Percentiles rank a stretch among this genome's conserved stretches.
Conservation (phyloP, 1,140 invertebrate species). For the Palaemon carinicauda region DNA sequence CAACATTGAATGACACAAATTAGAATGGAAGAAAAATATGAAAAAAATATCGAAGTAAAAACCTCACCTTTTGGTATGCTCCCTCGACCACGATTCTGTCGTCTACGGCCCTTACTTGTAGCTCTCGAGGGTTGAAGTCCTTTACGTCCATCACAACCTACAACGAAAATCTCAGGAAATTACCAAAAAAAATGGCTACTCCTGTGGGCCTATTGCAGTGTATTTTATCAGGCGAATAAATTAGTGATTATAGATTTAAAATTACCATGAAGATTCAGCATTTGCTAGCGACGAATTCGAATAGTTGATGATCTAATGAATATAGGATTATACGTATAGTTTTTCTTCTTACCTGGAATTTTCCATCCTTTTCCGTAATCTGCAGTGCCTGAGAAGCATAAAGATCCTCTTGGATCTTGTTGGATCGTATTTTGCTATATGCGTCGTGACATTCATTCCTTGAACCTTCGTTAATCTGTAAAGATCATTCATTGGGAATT, state of each 20-base stretch:
- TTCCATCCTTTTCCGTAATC: slow-evolving; percentile 47
- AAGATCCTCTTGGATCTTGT: slow-evolving; percentile 38
- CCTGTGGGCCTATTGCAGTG: no score
- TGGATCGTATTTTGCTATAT: slow-evolving; percentile 34
- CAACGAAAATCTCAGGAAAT: background rate
- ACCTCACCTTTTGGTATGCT: slow-evolving; percentile 76
- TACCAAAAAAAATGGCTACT: background rate
- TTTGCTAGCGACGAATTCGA: no score
- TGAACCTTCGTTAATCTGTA: slow-evolving; percentile 28
- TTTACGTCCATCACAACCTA: slow-evolving; percentile 81
- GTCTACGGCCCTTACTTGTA: slow-evolving; percentile 81
- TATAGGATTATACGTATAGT: background rate
- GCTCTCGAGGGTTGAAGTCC: slow-evolving; percentile 84
- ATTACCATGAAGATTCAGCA: no score
- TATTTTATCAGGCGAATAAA: background rate
- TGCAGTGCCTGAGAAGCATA: slow-evolving; percentile 44
- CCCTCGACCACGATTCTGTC: slow-evolving; percentile 73
- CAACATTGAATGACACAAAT: background rate
- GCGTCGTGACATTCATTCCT: slow-evolving; percentile 31
- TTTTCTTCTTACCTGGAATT: slow-evolving; percentile 30
- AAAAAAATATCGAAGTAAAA: background rate
- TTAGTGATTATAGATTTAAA: background rate
- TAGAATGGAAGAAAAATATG: background rate
- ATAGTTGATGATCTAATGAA: no score
- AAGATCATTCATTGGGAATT: background rate